A percentile compares a stretch with the other conserved stretches of the same genome.
Conservation (phyloP, 2,797 vertebrate genomes). For the Oreortyx pictus region DNA sequence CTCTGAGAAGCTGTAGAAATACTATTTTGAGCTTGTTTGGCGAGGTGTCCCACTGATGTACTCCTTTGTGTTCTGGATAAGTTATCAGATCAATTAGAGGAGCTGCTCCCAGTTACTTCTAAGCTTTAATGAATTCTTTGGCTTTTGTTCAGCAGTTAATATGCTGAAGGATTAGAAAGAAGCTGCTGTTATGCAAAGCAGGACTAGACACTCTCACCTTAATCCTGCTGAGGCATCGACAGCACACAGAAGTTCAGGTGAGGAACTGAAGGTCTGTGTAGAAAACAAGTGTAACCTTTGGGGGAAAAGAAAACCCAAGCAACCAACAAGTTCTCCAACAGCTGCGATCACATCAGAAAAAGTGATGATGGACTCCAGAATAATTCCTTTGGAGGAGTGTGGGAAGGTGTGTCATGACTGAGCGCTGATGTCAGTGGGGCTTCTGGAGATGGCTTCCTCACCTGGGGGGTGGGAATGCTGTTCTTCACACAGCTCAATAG, state of each 20-base stretch:
- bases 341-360: background rate
- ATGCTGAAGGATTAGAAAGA: background rate
- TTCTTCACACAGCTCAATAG: background rate
- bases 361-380: background rate
- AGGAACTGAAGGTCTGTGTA: rapidly evolving
- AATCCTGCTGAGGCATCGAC: background rate
- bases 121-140: constrained; percentile 27
- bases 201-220: background rate
- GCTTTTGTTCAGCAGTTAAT: constrained; percentile 28
- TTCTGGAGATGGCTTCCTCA: background rate
- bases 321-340: background rate
- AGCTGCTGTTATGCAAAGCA: background rate
- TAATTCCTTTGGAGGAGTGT: background rate
- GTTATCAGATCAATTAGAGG: background rate
- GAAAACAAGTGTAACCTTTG: background rate
- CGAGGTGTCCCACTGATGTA: background rate
- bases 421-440: background rate
- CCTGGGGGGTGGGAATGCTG: rapidly evolving
- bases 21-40: background rate
- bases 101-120: background rate
- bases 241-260: background rate
- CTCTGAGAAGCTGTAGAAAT: background rate
- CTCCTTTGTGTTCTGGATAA: background rate
- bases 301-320: background rate
- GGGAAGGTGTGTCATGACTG: no score